Base-by-base conservation (phyloP, 2,888 invertebrate genomes). In the Athalia cordata region DNA sequence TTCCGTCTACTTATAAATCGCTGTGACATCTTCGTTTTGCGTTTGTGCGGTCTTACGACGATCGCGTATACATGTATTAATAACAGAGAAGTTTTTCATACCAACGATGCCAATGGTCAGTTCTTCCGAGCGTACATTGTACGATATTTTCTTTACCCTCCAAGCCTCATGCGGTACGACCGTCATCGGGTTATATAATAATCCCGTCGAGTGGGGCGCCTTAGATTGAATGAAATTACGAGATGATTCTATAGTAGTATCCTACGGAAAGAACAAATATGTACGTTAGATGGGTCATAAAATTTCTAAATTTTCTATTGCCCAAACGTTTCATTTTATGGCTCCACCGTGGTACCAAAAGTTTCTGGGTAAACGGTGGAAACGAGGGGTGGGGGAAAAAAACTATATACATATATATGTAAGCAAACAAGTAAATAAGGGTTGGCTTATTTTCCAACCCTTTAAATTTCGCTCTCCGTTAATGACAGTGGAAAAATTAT, bases 401-500 rank as follows among this genome's bases (percentile, higher is more conserved):
- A 49, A 50, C 0, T 4, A 8, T 11, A 8, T 11, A 29, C 11
- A 11, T 8, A 65, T n/a, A 47, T 11, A 43, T 29, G 68, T 52
- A 52, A 55, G 43, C 55, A 50, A 68, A 68, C 43, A 55, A 55
- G n/a, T 55, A 55, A 68, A 68, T 29, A 55, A 8, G 29, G 11
- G 13, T n/a, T 11, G 55, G 55, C 7, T 45, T 7, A 68, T 68
- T 29, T 55, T 55, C 11, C 55, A 68, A 68, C 68, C 68, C 68
- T 68, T 68, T 68, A 52, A 50, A 68, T 68, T 68, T 29, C 7
- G 29, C 55, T 29, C 29, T 29, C 29, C 29, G 29, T 0, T 68
- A 68, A 68, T 52, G 68, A 68, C 52, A 55, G 45, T 68, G 68
- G 15, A 3, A 55, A 59, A 72, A 59, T 72, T 72, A 72, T 72